Evolutionary conservation across 35 echinoderm and acorn worm species (phyloP).

Genomic region (Anneissia japonica): DNA sequence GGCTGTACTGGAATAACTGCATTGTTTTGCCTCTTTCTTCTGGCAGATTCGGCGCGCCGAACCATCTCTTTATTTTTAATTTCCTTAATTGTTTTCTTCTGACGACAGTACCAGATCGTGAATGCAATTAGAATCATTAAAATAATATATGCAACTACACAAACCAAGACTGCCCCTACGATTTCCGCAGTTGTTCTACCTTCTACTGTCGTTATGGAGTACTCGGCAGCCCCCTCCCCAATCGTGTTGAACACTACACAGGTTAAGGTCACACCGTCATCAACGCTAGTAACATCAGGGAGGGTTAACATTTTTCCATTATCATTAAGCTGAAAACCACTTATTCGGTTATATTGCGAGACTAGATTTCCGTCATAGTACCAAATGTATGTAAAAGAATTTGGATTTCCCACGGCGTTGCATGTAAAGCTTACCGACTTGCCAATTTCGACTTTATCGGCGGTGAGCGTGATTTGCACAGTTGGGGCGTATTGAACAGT

Average conservation of each 20-base stretch:
- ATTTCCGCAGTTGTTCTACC: slow-evolving; percentile 27
- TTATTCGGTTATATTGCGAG: slow-evolving; percentile 4
- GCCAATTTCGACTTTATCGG: background rate
- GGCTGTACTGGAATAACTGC: background rate
- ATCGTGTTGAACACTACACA: slow-evolving; percentile 26
- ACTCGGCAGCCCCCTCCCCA: background rate
- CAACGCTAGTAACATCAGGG: background rate
- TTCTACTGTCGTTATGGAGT: background rate
- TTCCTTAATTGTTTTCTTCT: slow-evolving; percentile 16
- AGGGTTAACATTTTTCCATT: slow-evolving; percentile 14
- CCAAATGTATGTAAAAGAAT: slow-evolving; percentile 26
- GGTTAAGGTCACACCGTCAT: slow-evolving; percentile 1
- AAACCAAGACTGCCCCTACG: slow-evolving; percentile 21
- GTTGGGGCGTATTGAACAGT: background rate
- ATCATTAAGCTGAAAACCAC: slow-evolving; percentile 6
- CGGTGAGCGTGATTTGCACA: background rate
- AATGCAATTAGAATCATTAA: slow-evolving; percentile 23
- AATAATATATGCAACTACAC: slow-evolving; percentile 9
- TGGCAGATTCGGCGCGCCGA: background rate
- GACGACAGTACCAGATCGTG: slow-evolving; percentile 19
- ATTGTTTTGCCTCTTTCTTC: background rate
- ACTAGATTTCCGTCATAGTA: slow-evolving; percentile 15
- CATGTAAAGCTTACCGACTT: background rate
- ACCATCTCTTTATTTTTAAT: slow-evolving; percentile 26
- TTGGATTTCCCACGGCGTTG: slow-evolving; percentile 14